Percentiles rank a stretch among this genome's conserved stretches.
These are phyloP conservation scores for Chrysoperla carnea DNA, from an alignment of 1,140 invertebrate genomes.

Conservation along the genomic window DNA sequence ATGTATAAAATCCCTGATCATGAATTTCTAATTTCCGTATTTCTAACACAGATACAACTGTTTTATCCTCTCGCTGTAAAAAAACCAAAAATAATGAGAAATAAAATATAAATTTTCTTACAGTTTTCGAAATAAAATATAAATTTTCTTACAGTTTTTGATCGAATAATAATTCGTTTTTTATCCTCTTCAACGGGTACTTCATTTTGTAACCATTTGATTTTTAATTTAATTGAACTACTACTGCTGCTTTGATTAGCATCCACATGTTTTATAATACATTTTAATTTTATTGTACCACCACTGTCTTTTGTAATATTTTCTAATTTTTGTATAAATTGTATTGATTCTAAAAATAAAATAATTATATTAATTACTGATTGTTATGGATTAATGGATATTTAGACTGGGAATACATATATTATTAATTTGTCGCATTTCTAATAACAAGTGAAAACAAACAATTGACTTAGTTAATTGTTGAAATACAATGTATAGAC, in stretches of 20 bases:
- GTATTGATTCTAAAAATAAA: conserved; percentile 17
- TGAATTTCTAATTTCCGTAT: conserved; percentile 41
- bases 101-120: conserved; percentile 1
- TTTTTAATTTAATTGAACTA: conserved; percentile 26
- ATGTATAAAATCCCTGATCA: conserved; percentile 53
- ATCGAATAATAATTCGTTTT: conserved; percentile 30
- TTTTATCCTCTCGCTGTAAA: not conserved
- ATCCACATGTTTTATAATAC: conserved; percentile 34
- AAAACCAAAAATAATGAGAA: too few species aligned
- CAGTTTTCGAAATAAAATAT: conserved; percentile 16
- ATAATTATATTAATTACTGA: not conserved
- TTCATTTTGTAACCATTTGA: conserved; percentile 52
- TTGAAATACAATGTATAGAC: too few species aligned
- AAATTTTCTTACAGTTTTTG: conserved; percentile 10
- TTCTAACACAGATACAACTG: conserved; percentile 29
- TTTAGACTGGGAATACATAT: too few species aligned
- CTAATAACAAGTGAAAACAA: too few species aligned
- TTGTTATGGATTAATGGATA: too few species aligned
- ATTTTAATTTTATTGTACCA: conserved; percentile 37
- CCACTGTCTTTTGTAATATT: conserved; percentile 46
- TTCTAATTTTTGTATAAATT: conserved; percentile 25
- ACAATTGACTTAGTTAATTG: too few species aligned
- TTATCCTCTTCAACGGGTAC: conserved; percentile 32
- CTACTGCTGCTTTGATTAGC: conserved; percentile 7
- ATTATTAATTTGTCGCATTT: too few species aligned